These are phyloP conservation scores for Akabosia matsudoensis DNA, from an alignment of 1,140 invertebrate species.

Conservation along the genomic window DNA sequence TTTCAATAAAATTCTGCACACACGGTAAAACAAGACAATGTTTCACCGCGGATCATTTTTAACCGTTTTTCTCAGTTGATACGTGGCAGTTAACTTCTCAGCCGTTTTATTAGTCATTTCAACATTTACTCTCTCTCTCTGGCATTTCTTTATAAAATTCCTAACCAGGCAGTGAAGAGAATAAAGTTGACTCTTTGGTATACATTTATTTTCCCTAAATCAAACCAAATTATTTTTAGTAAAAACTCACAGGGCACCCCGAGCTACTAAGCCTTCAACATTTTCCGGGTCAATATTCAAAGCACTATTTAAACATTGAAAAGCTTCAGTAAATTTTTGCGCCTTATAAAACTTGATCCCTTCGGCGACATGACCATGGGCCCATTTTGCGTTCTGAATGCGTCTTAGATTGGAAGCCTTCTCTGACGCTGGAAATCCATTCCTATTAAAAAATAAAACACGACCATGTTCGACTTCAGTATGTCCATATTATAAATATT, in stretches of 20 bases:
- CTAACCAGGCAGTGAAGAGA: background rate
- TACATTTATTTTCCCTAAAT: slow-evolving; percentile 19
- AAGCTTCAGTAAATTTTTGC: slow-evolving; percentile 84
- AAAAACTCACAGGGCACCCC: slow-evolving; percentile 74
- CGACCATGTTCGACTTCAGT: background rate
- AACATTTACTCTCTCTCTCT: too few species aligned
- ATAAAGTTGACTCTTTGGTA: background rate
- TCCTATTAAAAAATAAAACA: slow-evolving; percentile 54
- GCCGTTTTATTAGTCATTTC: too few species aligned
- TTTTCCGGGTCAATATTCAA: slow-evolving; percentile 86
- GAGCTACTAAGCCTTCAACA: slow-evolving; percentile 88
- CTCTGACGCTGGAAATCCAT: slow-evolving; percentile 70
- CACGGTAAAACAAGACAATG: too few species aligned
- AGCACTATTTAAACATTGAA: slow-evolving; percentile 91
- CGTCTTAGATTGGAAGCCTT: slow-evolving; percentile 77
- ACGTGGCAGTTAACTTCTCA: too few species aligned
- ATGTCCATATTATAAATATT: background rate
- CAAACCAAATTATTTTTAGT: slow-evolving; percentile 21
- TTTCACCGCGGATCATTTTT: too few species aligned
- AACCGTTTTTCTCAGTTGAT: too few species aligned
- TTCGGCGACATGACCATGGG: slow-evolving; percentile 83
- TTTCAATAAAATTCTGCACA: too few species aligned
- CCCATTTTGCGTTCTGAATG: slow-evolving; percentile 86
- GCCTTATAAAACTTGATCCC: slow-evolving; percentile 91
- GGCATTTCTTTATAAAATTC: too few species aligned